Evolutionary conservation across 2,797 vertebrate genomes (phyloP), one percentile per base, ranked within the genome.

Genomic region (Pterois miles): DNA sequence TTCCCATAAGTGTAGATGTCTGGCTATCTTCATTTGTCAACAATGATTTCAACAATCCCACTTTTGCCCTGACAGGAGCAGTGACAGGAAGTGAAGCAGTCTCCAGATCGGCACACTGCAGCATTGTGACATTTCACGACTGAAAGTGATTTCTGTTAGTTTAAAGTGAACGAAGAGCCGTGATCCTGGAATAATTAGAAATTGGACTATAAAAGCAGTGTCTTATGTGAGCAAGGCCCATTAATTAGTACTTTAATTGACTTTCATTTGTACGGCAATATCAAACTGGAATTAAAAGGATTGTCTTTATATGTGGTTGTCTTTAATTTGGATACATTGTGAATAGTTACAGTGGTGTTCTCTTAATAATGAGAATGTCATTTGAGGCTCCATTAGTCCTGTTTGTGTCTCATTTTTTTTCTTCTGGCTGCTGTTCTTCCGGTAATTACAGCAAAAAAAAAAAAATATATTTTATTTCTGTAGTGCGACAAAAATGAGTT

Each of bases 1-100:
- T 88, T 87, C 84, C 70, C 38, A 23, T 83, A 79, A 84, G 59
- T 27, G 59, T 14, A 22, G 88, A 84, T 20, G 79, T 91, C 93
- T 93, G 93, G 86, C 76, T 86, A 80, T 91, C 91, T 91, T 95
- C 94, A 93, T 86, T 83, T 92, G 91, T 94, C 93, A 90, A 75
- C 74, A 56, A 8, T 34, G 23, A 88, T 88, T 88, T 67, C 18
- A 66, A 13, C 64, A 43, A 75, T 36, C 76, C 80, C 70, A 31
- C 62, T 50, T 48, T 56, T 8, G 38, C 58, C 64, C 48, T 54
- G 72, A 71, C 46, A 75, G 72, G 82, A 84, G 80, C 84, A n/a
- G 40, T 29, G 76, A 64, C 46, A 50, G 20, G 9, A 50, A 50
- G 46, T 50, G 46, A 50, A 50, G 0, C 46, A 9, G 1, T 48